Evolutionary conservation across 1,140 invertebrate species (phyloP).

Genomic region (Scaptodrosophila lebanonensis): DNA sequence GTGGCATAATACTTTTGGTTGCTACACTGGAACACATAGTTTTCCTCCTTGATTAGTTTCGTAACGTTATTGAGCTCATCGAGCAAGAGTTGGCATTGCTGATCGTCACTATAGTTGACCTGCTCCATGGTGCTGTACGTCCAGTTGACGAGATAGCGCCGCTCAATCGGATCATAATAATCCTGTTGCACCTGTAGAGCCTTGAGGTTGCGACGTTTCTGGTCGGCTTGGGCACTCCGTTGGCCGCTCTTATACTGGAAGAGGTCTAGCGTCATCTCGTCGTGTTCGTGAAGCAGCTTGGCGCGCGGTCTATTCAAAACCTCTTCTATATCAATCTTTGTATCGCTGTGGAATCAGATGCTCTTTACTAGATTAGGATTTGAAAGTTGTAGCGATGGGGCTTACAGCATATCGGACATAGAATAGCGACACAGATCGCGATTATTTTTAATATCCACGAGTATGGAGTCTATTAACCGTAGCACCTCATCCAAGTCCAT

Average conservation of each 20-base stretch:
- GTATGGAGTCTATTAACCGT: constrained; percentile 18
- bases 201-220: background rate
- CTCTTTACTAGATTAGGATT: background rate
- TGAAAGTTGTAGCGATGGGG: background rate
- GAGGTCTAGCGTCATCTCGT: background rate
- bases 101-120: background rate
- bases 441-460: constrained; percentile 7
- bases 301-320: constrained; percentile 17
- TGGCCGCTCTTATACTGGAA: no score
- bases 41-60: background rate
- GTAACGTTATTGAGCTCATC: constrained; percentile 18
- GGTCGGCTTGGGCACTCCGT: no score
- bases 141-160: constrained; percentile 41
- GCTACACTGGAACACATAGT: constrained; percentile 3
- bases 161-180: constrained; percentile 40
- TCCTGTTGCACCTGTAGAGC: constrained; percentile 5
- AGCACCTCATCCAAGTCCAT: constrained; percentile 36
- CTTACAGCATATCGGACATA: constrained; percentile 26
- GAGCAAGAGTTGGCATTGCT: no score
- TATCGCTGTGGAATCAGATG: constrained; percentile 21
- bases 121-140: constrained; percentile 29
- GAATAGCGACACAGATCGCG: constrained; percentile 30
- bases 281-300: background rate
- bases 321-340: constrained; percentile 31
- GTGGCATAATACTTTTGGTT: background rate